These are phyloP conservation scores for Sarcophaga subvicina DNA, from an alignment of 2,888 invertebrate species.

Conservation along the genomic window DNA sequence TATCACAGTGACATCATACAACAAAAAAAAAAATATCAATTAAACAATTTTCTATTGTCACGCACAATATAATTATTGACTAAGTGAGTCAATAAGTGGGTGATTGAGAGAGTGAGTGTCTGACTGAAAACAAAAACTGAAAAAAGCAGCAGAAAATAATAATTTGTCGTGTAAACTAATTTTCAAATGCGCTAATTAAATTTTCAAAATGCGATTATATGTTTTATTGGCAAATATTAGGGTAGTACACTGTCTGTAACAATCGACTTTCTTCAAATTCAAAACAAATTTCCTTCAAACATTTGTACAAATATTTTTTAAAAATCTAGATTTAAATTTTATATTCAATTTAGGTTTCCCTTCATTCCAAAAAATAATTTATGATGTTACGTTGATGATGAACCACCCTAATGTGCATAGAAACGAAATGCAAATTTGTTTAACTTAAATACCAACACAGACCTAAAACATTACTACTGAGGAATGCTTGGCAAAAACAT, in stretches of 20 bases:
- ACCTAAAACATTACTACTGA: constrained; percentile 19
- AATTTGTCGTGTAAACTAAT: constrained; percentile 62
- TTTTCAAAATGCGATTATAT: constrained; percentile 57
- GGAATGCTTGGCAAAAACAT: constrained; percentile 9
- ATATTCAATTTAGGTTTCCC: too few relatives aligned
- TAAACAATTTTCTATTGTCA: constrained; percentile 46
- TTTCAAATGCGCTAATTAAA: constrained; percentile 63
- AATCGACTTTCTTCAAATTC: too few relatives aligned
- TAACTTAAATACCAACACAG: constrained; percentile 18
- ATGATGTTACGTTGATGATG: too few relatives aligned
- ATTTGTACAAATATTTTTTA: too few relatives aligned
- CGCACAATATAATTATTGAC: constrained; percentile 47
- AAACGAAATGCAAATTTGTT: constrained; percentile 26
- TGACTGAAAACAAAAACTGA: neutral
- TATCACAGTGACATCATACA: too few relatives aligned
- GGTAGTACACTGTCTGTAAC: neutral
- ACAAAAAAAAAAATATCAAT: constrained; percentile 49
- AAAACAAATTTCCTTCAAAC: too few relatives aligned
- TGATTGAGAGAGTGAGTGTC: neutral
- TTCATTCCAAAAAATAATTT: too few relatives aligned
- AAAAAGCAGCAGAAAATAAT: constrained; percentile 41
- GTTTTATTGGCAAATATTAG: constrained; percentile 10
- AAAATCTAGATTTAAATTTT: too few relatives aligned
- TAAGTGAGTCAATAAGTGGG: constrained; percentile 13
- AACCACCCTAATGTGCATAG: constrained; percentile 10